phyloP scores from a whole-genome alignment of 2,797 vertebrate species.

The Acanthiza pusilla region DNA sequence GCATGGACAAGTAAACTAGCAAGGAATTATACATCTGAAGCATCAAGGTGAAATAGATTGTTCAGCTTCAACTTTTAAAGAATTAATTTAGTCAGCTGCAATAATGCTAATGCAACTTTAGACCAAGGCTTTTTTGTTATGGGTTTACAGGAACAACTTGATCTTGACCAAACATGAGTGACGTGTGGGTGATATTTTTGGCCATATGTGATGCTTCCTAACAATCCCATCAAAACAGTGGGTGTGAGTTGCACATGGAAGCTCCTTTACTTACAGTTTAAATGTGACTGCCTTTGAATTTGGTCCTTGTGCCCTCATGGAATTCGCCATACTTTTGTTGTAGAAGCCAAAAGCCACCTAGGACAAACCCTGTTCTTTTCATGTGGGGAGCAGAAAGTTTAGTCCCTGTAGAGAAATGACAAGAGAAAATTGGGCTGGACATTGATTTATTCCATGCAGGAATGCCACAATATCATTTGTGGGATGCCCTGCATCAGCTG shows the following conservation, averaged over 20 bases:
- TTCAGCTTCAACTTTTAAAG: not conserved
- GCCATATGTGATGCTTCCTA: not conserved
- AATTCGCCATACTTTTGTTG: not conserved
- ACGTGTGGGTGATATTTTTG: not conserved
- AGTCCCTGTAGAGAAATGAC: not conserved
- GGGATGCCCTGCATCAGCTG: not conserved
- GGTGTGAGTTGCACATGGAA: not conserved
- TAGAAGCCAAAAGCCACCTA: not conserved
- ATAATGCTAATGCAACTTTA: not conserved
- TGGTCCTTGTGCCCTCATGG: not conserved
- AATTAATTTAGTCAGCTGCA: not conserved
- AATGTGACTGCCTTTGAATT: not conserved
- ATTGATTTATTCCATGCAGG: not conserved
- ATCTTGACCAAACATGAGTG: not conserved
- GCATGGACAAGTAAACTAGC: not conserved
- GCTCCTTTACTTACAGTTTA: not conserved
- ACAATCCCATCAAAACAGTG: not conserved
- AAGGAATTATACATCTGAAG: not conserved
- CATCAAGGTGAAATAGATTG: not conserved
- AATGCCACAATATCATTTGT: not conserved
- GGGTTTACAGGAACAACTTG: not conserved
- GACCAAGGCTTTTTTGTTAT: not conserved
- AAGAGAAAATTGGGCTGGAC: not conserved
- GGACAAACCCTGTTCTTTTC: not conserved
- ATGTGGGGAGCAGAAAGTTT: not conserved